These are phyloP conservation scores for Gryllus bimaculatus DNA, from an alignment of 1,140 invertebrate genomes.

Conservation along the genomic window DNA sequence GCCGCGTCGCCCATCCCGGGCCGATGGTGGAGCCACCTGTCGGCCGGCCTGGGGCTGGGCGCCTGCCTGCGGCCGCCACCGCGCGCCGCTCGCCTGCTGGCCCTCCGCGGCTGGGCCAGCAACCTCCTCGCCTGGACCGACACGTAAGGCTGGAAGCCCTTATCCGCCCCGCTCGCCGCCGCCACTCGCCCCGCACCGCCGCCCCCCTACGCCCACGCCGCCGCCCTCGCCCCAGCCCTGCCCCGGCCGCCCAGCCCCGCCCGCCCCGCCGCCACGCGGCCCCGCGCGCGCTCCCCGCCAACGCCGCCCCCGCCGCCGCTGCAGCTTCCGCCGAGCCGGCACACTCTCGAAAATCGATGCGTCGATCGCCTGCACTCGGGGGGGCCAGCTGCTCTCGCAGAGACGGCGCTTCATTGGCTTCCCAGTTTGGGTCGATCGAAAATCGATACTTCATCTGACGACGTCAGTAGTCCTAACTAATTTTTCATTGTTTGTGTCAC, in stretches of 20 bases:
- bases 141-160: conserved; percentile 15
- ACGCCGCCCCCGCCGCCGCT: background rate
- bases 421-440: too few species aligned
- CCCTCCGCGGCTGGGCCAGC: too few species aligned
- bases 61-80: conserved; percentile 34
- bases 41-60: conserved; percentile 38
- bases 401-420: too few species aligned
- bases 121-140: conserved; percentile 24
- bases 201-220: too few species aligned
- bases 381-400: too few species aligned
- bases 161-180: background rate
- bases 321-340: background rate
- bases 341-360: background rate
- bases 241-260: too few species aligned
- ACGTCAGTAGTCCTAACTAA: background rate
- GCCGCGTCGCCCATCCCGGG: conserved; percentile 41
- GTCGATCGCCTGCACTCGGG: background rate
- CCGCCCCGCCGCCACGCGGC: too few species aligned
- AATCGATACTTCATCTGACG: background rate
- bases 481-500: background rate
- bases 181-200: too few species aligned
- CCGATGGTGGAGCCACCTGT: conserved; percentile 38
- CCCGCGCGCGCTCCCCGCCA: too few species aligned
- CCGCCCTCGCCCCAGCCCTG: too few species aligned
- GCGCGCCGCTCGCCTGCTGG: conserved; percentile 30